These are phyloP conservation scores for Apamea epomidion DNA, from an alignment of 2,888 invertebrate genomes.

Conservation along the genomic window DNA sequence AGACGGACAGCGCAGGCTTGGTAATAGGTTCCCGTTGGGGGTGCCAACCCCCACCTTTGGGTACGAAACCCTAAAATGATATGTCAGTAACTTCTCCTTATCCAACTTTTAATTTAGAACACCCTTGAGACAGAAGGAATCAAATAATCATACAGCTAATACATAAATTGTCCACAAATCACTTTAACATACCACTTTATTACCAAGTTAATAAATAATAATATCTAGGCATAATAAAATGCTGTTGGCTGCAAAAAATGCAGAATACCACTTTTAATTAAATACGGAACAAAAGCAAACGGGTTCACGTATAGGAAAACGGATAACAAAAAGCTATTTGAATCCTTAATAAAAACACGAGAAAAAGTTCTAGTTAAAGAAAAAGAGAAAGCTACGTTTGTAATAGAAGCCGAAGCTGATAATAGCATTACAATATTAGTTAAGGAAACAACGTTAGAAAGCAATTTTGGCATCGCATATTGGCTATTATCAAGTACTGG, in stretches of 20 bases:
- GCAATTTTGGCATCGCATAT: conserved; percentile 90
- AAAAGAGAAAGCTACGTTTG: conserved; percentile 70
- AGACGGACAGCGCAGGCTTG: no score
- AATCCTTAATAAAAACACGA: conserved; percentile 63
- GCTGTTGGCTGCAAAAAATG: conserved; percentile 25
- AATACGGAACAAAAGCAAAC: conserved; percentile 56
- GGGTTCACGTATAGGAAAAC: conserved; percentile 59
- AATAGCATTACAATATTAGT: conserved; percentile 87
- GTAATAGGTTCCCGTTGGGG: no score
- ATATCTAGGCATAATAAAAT: conserved; percentile 51
- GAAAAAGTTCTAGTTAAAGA: conserved; percentile 62
- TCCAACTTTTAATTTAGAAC: not conserved
- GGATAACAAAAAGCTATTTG: conserved; percentile 63
- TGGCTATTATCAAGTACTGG: conserved; percentile 86
- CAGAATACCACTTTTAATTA: conserved; percentile 64
- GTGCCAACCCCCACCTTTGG: no score
- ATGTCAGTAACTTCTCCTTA: not conserved
- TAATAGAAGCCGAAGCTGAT: conserved; percentile 80
- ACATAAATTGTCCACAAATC: not conserved
- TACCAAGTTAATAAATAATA: conserved; percentile 31
- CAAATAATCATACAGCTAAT: not conserved
- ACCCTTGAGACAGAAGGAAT: not conserved
- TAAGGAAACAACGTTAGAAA: conserved; percentile 88
- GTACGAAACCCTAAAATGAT: not conserved
- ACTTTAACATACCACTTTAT: not conserved